phyloP scores from a whole-genome alignment of 2,113 vertebrate species.

The Eretmochelys imbricata region DNA sequence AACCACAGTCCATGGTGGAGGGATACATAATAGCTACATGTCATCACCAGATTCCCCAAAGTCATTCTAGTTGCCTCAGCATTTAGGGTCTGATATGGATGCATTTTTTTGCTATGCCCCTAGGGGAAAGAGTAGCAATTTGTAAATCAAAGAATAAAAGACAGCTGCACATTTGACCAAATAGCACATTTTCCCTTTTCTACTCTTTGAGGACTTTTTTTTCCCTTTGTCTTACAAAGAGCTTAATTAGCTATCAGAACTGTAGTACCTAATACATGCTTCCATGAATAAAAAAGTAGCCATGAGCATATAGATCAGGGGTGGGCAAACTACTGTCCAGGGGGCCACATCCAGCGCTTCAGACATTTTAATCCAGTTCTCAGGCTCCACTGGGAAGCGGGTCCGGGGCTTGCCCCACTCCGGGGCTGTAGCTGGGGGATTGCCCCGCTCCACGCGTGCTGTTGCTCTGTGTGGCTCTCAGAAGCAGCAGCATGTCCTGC shows the following conservation, averaged over 20 bases:
- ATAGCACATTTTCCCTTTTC: neutral
- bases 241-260: neutral
- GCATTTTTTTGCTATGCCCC: neutral
- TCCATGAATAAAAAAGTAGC: neutral
- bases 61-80: neutral
- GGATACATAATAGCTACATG: neutral
- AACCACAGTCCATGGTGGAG: neutral
- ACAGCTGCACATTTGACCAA: neutral
- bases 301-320: too few species aligned
- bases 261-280: neutral
- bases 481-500: too few species aligned
- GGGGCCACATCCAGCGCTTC: too few species aligned
- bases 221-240: neutral
- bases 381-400: too few species aligned
- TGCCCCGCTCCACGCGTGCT: too few species aligned
- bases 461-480: too few species aligned
- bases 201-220: too few species aligned
- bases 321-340: too few species aligned
- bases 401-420: too few species aligned
- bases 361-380: too few species aligned
- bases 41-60: neutral
- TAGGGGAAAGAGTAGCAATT: neutral
- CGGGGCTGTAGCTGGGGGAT: too few species aligned
- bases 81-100: neutral
- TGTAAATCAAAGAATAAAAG: neutral